Evolutionary conservation across 2,888 invertebrate genomes (phyloP).

Genomic region (Subacronicta megacephala): DNA sequence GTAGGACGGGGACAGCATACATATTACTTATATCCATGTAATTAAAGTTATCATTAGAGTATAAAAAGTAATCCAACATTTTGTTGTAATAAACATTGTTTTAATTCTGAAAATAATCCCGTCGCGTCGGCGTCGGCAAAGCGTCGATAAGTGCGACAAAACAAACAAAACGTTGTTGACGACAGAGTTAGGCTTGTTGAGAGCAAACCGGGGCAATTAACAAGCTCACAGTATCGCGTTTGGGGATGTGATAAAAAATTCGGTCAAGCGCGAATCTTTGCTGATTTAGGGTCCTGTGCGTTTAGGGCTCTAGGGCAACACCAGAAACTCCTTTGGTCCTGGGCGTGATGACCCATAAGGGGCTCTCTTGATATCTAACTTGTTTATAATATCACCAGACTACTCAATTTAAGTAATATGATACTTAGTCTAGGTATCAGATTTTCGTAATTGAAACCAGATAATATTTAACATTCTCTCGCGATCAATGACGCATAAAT

Average conservation of each 20-base stretch:
- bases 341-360: neutral
- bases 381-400: neutral
- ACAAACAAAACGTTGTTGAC: conserved; percentile 64
- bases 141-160: conserved; percentile 62
- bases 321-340: conserved; percentile 7
- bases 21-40: neutral
- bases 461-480: conserved; percentile 28
- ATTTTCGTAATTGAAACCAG: neutral
- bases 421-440: neutral
- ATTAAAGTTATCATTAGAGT: conserved; percentile 5
- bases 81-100: conserved; percentile 43
- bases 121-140: conserved; percentile 33
- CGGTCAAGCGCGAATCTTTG: conserved; percentile 44
- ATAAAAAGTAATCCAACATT: conserved; percentile 30
- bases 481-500: conserved; percentile 12
- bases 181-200: conserved; percentile 61
- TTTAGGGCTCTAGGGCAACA: conserved; percentile 30
- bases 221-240: conserved; percentile 42
- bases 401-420: neutral
- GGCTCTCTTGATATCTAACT: neutral
- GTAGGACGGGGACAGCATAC: no score
- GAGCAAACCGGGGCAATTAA: conserved; percentile 66
- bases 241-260: conserved; percentile 50
- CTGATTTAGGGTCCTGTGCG: conserved; percentile 36
- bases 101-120: conserved; percentile 46